Base-by-base conservation (phyloP, 2,113 vertebrate genomes). In the Amia ocellicauda region DNA sequence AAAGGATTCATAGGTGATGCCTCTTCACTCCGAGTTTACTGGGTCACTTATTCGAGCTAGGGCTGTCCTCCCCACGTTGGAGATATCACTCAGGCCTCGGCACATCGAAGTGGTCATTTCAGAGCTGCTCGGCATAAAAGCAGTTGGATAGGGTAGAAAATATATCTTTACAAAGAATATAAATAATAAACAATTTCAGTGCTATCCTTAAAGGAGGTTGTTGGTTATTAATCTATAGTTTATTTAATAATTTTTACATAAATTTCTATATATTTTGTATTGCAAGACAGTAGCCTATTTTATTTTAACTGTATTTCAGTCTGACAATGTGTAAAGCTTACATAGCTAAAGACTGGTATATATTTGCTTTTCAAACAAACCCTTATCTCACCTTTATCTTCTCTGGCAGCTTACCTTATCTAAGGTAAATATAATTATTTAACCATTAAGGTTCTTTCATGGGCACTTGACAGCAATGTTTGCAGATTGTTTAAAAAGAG, bases 371-470 rank as follows among this genome's bases (percentile, higher is more conserved):
- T 79, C 74, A 87, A 88, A 91, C 78, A 88, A 78, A 84, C 85
- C 69, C 78, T 78, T 73, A 73, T 72, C 76, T 76, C 66, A 40
- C 55, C 70, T 69, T 87, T 91, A 92, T 92, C 90, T 86, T 82
- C 87, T 80, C 69, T 60, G 70, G 74, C 72, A 69, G 79, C 86
- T 92, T 88, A 93, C 92, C 92, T 93, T 93, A 95, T 96, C 94
- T 92, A 90, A 94, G 91, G 92, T 93, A 98, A 98, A 95, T 89
- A 91, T 80, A 80, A 88, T 93, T 90, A 92, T 88, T 85, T 79
- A 82, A 87, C 91, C 86, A 82, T 97, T 95, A 93, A 85, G 83
- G 77, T 84, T 83, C 81, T 78, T 90, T 84, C 86, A 85, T 82
- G 77, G 78, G 80, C 83, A 84, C 88, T 91, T 82, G 73, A 87